phyloP scores from a whole-genome alignment of 2,113 vertebrate species.

The Poecile atricapillus region DNA sequence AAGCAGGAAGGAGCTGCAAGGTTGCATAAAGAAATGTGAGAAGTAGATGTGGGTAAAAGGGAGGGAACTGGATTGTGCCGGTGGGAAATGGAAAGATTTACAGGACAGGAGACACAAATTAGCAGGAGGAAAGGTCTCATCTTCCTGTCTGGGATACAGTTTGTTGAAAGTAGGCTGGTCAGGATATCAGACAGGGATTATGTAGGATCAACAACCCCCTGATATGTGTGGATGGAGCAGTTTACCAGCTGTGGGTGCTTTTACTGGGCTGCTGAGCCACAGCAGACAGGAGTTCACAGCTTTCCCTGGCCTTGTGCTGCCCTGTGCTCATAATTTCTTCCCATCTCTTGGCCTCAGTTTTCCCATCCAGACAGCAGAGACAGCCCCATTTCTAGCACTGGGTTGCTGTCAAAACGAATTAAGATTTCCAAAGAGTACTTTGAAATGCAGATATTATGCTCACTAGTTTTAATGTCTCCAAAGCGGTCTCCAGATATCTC shows the following conservation, averaged over 20 bases:
- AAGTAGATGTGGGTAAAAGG: background rate
- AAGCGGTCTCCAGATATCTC: slow-evolving; percentile 56
- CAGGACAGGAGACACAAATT: background rate
- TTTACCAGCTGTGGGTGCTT: background rate
- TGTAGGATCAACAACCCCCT: background rate
- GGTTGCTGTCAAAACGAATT: slow-evolving; percentile 56
- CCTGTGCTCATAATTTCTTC: background rate
- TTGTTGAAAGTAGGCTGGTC: background rate
- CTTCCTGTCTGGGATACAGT: background rate
- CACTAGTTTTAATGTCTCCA: slow-evolving; percentile 25
- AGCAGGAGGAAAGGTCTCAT: background rate
- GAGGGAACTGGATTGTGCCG: background rate
- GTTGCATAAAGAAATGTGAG: background rate
- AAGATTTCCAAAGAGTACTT: slow-evolving; percentile 53
- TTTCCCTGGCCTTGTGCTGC: background rate
- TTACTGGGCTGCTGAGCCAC: background rate
- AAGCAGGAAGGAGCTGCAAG: background rate
- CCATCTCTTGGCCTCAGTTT: background rate
- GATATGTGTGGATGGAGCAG: fast-evolving
- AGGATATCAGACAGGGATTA: background rate
- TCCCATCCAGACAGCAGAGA: background rate
- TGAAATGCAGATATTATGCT: slow-evolving; percentile 61
- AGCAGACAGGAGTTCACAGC: background rate
- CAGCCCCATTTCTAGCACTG: background rate
- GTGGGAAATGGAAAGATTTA: background rate